phyloP scores from a whole-genome alignment of 2,113 vertebrate species.

The Eleginops maclovinus region DNA sequence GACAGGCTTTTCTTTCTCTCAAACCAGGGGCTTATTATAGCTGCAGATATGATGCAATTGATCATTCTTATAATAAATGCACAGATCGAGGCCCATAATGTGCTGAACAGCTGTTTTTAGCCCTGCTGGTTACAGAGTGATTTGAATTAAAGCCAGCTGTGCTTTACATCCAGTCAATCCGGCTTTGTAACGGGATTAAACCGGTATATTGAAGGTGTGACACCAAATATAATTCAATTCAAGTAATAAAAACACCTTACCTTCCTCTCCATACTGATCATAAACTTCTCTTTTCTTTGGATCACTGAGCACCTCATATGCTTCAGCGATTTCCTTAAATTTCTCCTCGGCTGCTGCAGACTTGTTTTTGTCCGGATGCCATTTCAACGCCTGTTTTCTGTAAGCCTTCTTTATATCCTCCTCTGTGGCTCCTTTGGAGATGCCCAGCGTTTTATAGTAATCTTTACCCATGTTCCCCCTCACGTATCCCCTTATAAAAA shows the following conservation, averaged over 20 bases:
- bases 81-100: not conserved
- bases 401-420: slow-evolving; percentile 99
- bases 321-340: slow-evolving; percentile 98
- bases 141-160: slow-evolving; percentile 58
- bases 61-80: not conserved
- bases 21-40: not conserved
- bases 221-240: not conserved
- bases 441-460: slow-evolving; percentile 96
- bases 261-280: slow-evolving; percentile 98
- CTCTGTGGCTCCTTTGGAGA: slow-evolving; percentile 95
- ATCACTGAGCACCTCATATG: slow-evolving; percentile 98
- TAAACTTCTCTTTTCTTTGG: slow-evolving; percentile 98
- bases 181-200: slow-evolving; percentile 10
- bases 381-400: slow-evolving; percentile 96
- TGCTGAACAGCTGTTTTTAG: slow-evolving; percentile 41
- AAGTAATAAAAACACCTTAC: slow-evolving; percentile 75
- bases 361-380: slow-evolving; percentile 99
- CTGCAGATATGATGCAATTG: not conserved
- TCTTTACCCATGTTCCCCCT: slow-evolving; percentile 93
- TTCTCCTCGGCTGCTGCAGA: slow-evolving; percentile 95
- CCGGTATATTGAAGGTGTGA: not conserved
- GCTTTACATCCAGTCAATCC: slow-evolving; percentile 21
- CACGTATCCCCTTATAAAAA: slow-evolving; percentile 43
- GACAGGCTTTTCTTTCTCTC: not conserved
- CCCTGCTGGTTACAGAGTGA: slow-evolving; percentile 35